Conservation (phyloP, 2,888 invertebrate species). For the Miltochrista miniata region DNA sequence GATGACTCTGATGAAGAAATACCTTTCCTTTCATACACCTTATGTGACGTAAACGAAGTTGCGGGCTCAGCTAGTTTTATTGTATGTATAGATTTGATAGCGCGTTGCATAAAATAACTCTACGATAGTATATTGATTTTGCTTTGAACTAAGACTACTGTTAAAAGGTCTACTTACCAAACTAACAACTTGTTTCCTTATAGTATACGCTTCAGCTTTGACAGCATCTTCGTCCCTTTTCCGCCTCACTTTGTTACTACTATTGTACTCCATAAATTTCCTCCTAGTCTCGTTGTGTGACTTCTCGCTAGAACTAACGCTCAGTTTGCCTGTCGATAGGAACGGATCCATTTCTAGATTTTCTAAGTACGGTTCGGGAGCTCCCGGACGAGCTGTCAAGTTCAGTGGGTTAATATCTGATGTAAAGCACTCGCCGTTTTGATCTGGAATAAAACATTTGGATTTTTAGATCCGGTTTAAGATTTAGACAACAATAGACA, state of each 20-base stretch:
- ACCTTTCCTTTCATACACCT: no score
- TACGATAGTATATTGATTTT: no score
- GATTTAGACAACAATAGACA: no score
- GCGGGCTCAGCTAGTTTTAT: no score
- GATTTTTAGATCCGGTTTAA: no score
- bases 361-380: constrained; percentile 73
- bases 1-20: no score
- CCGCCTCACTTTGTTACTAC: constrained; percentile 77
- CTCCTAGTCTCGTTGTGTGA: constrained; percentile 57
- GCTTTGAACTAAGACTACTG: no score
- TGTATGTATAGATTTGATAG: no score
- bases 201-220: constrained; percentile 87
- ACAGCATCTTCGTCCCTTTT: constrained; percentile 88
- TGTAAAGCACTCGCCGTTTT: constrained; percentile 86
- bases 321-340: constrained; percentile 59
- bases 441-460: constrained; percentile 64
- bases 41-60: no score
- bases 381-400: constrained; percentile 71
- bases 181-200: constrained; percentile 88
- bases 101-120: no score
- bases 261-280: constrained; percentile 54
- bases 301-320: constrained; percentile 64
- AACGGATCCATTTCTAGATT: constrained; percentile 77
- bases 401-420: constrained; percentile 87
- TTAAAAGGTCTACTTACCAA: constrained; percentile 83